Percentiles rank a stretch among this genome's conserved stretches.
These are phyloP conservation scores for Mesoligia furuncula DNA, from an alignment of 2,888 invertebrate genomes.

Conservation along the genomic window DNA sequence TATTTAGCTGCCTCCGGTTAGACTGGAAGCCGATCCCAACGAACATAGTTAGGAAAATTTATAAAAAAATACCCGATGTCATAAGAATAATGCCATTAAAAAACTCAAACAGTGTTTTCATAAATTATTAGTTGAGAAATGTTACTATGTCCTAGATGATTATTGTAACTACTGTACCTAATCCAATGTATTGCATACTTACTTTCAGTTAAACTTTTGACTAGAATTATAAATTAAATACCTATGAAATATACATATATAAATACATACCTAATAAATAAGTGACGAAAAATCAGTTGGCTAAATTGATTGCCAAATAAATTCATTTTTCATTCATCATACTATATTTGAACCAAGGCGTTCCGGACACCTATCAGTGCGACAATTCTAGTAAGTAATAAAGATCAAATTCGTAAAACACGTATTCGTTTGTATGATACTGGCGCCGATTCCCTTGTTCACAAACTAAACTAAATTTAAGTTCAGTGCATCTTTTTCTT, in stretches of 20 bases:
- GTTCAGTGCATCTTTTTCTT: too few relatives aligned
- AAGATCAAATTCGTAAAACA: neutral
- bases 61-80: too few relatives aligned
- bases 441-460: too few relatives aligned
- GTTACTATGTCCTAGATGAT: too few relatives aligned
- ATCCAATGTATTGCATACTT: neutral
- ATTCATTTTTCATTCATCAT: neutral
- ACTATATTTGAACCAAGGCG: neutral
- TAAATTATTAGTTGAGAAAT: too few relatives aligned
- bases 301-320: neutral
- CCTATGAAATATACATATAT: neutral
- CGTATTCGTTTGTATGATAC: neutral
- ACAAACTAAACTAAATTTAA: too few relatives aligned
- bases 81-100: too few relatives aligned
- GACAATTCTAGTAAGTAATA: neutral
- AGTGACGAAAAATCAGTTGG: neutral
- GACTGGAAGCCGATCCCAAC: too few relatives aligned
- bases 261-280: neutral
- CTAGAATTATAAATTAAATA: neutral
- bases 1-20: too few relatives aligned
- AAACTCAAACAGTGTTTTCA: too few relatives aligned
- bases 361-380: neutral
- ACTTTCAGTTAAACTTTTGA: neutral
- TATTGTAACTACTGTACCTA: too few relatives aligned
- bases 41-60: too few relatives aligned